A percentile compares a stretch with the other conserved stretches of the same genome.
Evolutionary conservation across 2,888 invertebrate genomes (phyloP).

Genomic region (Microctonus brassicae): DNA sequence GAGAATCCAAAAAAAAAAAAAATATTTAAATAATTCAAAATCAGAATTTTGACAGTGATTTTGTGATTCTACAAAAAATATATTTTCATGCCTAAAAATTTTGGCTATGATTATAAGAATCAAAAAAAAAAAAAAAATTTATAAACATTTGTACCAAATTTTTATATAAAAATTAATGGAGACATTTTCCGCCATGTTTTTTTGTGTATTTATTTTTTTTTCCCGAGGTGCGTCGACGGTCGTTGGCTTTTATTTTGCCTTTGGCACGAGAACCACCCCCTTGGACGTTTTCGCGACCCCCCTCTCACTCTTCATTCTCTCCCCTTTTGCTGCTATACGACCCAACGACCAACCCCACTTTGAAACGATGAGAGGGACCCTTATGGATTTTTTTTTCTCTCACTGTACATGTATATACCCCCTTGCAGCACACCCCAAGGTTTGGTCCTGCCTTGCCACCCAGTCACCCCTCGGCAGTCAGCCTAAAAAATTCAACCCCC

Average conservation of each 20-base stretch:
- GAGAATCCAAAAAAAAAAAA: too few relatives aligned
- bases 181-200: slow-evolving; percentile 33
- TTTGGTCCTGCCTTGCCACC: slow-evolving; percentile 46
- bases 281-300: slow-evolving; percentile 45
- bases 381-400: slow-evolving; percentile 66
- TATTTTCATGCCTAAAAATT: too few relatives aligned
- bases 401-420: slow-evolving; percentile 48
- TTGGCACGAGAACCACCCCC: slow-evolving; percentile 56
- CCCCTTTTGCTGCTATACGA: slow-evolving; percentile 42
- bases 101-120: too few relatives aligned
- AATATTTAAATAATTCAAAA: too few relatives aligned
- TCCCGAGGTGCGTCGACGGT: slow-evolving; percentile 39
- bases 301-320: slow-evolving; percentile 43
- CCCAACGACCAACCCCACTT: slow-evolving; percentile 46
- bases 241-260: slow-evolving; percentile 58
- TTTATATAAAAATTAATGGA: too few relatives aligned
- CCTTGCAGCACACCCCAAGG: slow-evolving; percentile 47
- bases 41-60: too few relatives aligned
- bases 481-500: slow-evolving; percentile 63
- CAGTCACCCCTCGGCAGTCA: slow-evolving; percentile 49
- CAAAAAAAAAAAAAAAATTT: too few relatives aligned
- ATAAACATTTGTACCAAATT: not conserved
- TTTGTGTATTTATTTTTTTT: slow-evolving; percentile 8
- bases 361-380: slow-evolving; percentile 53
- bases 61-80: too few relatives aligned